Percentiles rank a stretch among this genome's conserved stretches.
phyloP scores from a whole-genome alignment of 37 sponge, comb jelly and placozoan species.

The Beroe ovata region DNA sequence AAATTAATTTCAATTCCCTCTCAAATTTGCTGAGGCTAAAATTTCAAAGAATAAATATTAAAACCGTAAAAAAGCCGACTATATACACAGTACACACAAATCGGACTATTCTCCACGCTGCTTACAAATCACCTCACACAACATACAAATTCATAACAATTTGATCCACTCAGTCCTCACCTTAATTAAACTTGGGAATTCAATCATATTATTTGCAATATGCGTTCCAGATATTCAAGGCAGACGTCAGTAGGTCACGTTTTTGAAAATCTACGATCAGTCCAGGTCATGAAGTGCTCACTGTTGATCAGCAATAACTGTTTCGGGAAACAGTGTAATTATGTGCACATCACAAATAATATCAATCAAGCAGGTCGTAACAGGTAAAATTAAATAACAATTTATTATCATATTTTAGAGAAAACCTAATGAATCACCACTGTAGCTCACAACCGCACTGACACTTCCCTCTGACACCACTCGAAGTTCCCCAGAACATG shows the following conservation, averaged over 20 bases:
- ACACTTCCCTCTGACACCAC: too few species aligned
- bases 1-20: constrained; percentile 43
- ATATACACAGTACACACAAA: constrained; percentile 62
- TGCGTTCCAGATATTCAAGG: neutral
- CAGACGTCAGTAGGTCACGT: neutral
- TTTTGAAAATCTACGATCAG: neutral
- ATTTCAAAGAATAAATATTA: constrained; percentile 66
- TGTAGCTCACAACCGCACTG: too few species aligned
- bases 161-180: too few species aligned
- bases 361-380: neutral
- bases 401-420: constrained; percentile 16
- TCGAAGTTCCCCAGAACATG: too few species aligned
- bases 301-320: too few species aligned
- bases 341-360: constrained; percentile 36
- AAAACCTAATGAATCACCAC: neutral
- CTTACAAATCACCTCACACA: neutral
- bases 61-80: constrained; percentile 66
- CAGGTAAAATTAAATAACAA: constrained; percentile 18
- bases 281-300: too few species aligned
- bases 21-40: constrained; percentile 18
- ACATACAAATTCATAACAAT: neutral
- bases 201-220: neutral
- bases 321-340: neutral
- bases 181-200: too few species aligned
- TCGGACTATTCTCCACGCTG: neutral